Conservation (phyloP, 92 coral and sea anemone genomes). For the Parazoanthus darwini region DNA sequence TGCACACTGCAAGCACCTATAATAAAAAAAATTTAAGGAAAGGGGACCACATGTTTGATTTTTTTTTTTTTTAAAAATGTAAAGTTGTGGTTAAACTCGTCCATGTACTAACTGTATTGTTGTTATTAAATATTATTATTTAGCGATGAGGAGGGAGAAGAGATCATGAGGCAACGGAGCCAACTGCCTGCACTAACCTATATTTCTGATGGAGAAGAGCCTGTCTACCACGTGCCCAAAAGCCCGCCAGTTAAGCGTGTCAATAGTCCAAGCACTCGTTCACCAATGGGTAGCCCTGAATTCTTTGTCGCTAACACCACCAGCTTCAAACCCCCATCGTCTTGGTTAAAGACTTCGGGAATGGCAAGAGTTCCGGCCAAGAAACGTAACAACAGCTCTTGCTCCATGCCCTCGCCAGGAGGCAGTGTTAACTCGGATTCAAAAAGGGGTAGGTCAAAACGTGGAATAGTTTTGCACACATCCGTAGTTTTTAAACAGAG, state of each 20-base stretch:
- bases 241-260: constrained; percentile 43
- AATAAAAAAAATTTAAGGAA: too few relatives aligned
- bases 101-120: background rate
- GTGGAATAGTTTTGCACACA: background rate
- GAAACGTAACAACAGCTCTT: constrained; percentile 37
- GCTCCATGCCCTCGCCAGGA: constrained; percentile 30
- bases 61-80: too few relatives aligned
- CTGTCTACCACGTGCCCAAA: constrained; percentile 44
- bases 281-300: constrained; percentile 45
- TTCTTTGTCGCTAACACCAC: constrained; percentile 49
- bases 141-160: constrained; percentile 99
- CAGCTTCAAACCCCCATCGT: constrained; percentile 67
- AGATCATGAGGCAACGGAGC: constrained; percentile 83
- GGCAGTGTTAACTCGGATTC: constrained; percentile 36
- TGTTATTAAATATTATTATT: background rate
- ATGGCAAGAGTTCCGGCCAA: constrained; percentile 47
- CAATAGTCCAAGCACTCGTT: constrained; percentile 51
- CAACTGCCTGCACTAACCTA: constrained; percentile 76
- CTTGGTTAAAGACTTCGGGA: constrained; percentile 55
- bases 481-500: too few relatives aligned
- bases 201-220: constrained; percentile 56
- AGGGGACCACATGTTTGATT: too few relatives aligned
- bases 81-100: too few relatives aligned
- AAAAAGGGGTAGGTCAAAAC: constrained; percentile 17
- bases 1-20: too few relatives aligned